Percentiles rank a stretch among this genome's conserved stretches.
These are phyloP conservation scores for Oscheius sp. DNA, from an alignment of 2,888 invertebrate genomes.

Conservation along the genomic window DNA sequence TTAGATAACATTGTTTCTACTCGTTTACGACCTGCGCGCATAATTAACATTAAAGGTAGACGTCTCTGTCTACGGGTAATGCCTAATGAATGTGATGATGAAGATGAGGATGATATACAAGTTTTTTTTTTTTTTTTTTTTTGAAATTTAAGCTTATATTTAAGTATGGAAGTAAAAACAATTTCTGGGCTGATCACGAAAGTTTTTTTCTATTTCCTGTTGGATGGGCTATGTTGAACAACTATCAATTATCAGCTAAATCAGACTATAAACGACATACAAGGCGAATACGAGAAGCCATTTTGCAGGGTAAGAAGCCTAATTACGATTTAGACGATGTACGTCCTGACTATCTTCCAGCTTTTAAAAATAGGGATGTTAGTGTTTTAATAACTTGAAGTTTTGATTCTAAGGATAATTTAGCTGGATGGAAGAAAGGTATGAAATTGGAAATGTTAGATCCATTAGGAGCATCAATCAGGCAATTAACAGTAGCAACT, in stretches of 20 bases:
- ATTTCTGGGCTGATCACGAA: conserved; percentile 76
- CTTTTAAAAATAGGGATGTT: too few species aligned
- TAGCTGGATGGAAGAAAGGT: conserved; percentile 6
- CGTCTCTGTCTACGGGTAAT: conserved; percentile 43
- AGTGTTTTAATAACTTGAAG: too few species aligned
- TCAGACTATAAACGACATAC: conserved; percentile 49
- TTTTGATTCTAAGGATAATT: too few species aligned
- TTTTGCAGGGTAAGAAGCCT: not conserved
- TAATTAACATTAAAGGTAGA: conserved; percentile 37
- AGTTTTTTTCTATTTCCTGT: conserved; percentile 95
- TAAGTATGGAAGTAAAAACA: conserved; percentile 19
- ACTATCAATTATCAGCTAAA: conserved; percentile 85
- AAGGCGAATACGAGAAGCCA: conserved; percentile 36
- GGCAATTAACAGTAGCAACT: conserved; percentile 85
- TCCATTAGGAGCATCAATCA: conserved; percentile 90
- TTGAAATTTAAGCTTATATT: not conserved
- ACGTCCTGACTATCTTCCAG: not conserved
- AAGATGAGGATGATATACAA: conserved; percentile 38
- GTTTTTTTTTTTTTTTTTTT: not conserved
- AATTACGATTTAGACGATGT: conserved; percentile 7
- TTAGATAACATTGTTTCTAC: conserved; percentile 45
- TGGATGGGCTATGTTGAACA: conserved; percentile 91
- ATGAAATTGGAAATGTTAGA: conserved; percentile 94
- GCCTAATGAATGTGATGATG: conserved; percentile 31
- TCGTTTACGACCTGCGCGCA: conserved; percentile 49